Conservation (phyloP, 2,113 vertebrate genomes). For the Tachuris rubrigastra region DNA sequence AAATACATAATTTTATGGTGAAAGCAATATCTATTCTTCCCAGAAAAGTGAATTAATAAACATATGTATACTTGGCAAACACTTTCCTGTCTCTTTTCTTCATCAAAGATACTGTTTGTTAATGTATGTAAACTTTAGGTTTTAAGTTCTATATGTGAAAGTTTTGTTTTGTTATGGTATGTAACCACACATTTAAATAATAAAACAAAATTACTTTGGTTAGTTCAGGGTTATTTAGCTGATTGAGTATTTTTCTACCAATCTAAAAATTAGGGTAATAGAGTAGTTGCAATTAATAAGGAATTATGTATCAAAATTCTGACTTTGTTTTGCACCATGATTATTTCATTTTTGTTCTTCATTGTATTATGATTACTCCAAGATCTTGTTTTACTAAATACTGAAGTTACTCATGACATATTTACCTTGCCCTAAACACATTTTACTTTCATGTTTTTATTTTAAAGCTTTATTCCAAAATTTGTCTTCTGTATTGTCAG, state of each 20-base stretch:
- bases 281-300: not conserved
- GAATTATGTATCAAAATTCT: not conserved
- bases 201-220: not conserved
- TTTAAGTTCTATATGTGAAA: not conserved
- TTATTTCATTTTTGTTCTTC: conserved; percentile 17
- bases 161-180: not conserved
- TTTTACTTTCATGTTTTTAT: conserved; percentile 19
- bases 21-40: not conserved
- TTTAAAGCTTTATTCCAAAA: conserved; percentile 27
- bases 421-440: not conserved
- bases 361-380: not conserved
- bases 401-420: conserved; percentile 7
- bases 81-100: conserved; percentile 41
- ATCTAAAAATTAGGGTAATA: not conserved
- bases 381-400: conserved; percentile 15
- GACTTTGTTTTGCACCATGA: not conserved
- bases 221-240: not conserved
- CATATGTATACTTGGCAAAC: not conserved
- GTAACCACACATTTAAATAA: not conserved
- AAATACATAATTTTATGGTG: not conserved
- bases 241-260: not conserved
- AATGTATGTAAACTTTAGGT: not conserved
- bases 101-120: not conserved
- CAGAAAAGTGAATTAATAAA: conserved; percentile 27
- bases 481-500: conserved; percentile 11